These are phyloP conservation scores for Xylophagus ater DNA, from an alignment of 2,888 invertebrate genomes.

Conservation along the genomic window DNA sequence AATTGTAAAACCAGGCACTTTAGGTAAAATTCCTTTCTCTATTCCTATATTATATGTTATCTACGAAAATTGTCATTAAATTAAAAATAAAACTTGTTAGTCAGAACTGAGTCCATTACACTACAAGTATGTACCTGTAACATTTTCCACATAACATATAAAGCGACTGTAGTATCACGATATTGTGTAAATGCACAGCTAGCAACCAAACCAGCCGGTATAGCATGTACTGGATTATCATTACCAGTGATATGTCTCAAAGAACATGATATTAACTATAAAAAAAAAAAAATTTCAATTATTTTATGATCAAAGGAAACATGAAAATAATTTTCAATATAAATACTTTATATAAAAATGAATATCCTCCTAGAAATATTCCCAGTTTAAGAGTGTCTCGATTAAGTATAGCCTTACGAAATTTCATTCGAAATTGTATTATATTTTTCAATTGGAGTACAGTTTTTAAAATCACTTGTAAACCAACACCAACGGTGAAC, in stretches of 20 bases:
- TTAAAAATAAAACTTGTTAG: neutral
- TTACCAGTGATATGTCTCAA: constrained; percentile 49
- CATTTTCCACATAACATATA: constrained; percentile 74
- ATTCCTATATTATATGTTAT: constrained; percentile 61
- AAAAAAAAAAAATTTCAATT: constrained; percentile 3
- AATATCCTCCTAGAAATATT: constrained; percentile 56
- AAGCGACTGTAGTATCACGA: constrained; percentile 65
- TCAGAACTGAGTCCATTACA: neutral
- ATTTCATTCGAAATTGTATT: constrained; percentile 41
- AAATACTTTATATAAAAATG: constrained; percentile 54
- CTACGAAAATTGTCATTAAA: constrained; percentile 33
- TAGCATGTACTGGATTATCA: constrained; percentile 51
- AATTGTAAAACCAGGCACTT: constrained; percentile 56
- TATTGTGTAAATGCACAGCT: constrained; percentile 60
- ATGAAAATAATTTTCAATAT: constrained; percentile 4
- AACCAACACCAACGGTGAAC: constrained; percentile 49
- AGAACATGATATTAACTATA: constrained; percentile 52
- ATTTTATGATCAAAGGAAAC: constrained; percentile 21
- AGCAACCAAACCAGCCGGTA: constrained; percentile 60
- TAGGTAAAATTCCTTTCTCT: constrained; percentile 51
- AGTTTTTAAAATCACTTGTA: constrained; percentile 49
- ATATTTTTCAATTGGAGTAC: constrained; percentile 46
- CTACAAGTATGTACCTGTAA: constrained; percentile 49
- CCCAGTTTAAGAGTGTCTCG: constrained; percentile 50
- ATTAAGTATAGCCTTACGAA: constrained; percentile 44